These are phyloP conservation scores for Drosophila pruinosa DNA, from an alignment of 1,140 invertebrate species.

Conservation along the genomic window DNA sequence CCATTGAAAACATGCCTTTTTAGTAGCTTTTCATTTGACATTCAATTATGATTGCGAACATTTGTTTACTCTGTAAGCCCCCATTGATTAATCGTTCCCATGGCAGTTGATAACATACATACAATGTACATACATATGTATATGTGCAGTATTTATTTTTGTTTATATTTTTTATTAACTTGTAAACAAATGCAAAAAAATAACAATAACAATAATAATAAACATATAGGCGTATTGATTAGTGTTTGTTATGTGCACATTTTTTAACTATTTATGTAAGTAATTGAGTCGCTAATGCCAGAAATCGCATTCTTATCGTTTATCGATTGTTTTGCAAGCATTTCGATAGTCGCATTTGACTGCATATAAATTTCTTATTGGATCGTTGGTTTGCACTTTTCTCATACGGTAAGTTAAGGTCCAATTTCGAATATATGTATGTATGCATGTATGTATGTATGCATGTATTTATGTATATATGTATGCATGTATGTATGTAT, in stretches of 20 bases:
- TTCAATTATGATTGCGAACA: conserved; percentile 26
- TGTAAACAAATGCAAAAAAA: conserved; percentile 22
- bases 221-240: not conserved
- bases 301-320: not conserved
- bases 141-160: no score
- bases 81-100: conserved; percentile 39
- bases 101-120: conserved; percentile 28
- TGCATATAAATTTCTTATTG: no score
- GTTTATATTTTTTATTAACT: not conserved
- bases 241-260: no score
- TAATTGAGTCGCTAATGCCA: not conserved
- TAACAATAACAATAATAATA: not conserved
- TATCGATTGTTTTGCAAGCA: not conserved
- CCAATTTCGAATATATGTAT: no score
- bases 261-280: not conserved
- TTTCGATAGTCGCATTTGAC: no score
- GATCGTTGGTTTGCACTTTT: no score
- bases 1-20: not conserved
- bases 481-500: no score
- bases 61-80: conserved; percentile 1
- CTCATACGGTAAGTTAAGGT: no score
- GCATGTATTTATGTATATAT: no score
- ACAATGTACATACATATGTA: no score
- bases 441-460: no score
- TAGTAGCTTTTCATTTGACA: conserved; percentile 9